Conservation (phyloP, 35 echinoderm and acorn worm species). For the Ophioderma brevispina region DNA sequence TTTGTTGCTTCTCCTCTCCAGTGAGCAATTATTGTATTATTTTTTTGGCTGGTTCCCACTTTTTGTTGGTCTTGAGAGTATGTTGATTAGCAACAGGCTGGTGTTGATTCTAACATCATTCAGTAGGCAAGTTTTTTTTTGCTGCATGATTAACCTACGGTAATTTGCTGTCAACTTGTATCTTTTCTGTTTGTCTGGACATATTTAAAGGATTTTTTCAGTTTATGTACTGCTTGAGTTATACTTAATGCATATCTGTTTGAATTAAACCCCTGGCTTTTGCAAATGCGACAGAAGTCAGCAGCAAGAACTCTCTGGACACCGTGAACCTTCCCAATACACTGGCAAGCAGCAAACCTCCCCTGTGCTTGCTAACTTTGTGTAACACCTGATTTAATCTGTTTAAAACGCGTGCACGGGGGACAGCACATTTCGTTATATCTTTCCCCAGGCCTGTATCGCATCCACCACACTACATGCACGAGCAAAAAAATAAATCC, state of each 20-base stretch:
- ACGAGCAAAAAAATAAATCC: not conserved
- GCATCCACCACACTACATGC: not conserved
- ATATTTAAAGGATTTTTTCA: too few relatives aligned
- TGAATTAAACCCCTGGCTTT: too few relatives aligned
- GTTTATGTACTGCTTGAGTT: too few relatives aligned
- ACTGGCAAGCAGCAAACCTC: not conserved
- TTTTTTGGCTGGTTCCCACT: conserved; percentile 3
- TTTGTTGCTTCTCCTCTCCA: not conserved
- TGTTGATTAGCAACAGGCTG: not conserved
- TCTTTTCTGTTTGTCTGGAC: too few relatives aligned
- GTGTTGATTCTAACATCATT: too few relatives aligned
- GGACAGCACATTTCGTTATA: not conserved
- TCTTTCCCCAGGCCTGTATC: not conserved
- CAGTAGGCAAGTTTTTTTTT: too few relatives aligned
- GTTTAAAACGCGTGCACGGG: not conserved
- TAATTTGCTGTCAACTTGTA: too few relatives aligned
- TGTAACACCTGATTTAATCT: conserved; percentile 1
- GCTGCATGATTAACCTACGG: too few relatives aligned
- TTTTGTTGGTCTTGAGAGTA: not conserved
- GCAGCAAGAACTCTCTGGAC: too few relatives aligned
- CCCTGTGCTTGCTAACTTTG: not conserved
- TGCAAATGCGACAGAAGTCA: too few relatives aligned
- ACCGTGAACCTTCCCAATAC: not conserved
- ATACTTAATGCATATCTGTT: too few relatives aligned
- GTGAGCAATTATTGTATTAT: not conserved